These are phyloP conservation scores for Amorpha juglandis DNA, from an alignment of 2,888 invertebrate species.

Conservation along the genomic window DNA sequence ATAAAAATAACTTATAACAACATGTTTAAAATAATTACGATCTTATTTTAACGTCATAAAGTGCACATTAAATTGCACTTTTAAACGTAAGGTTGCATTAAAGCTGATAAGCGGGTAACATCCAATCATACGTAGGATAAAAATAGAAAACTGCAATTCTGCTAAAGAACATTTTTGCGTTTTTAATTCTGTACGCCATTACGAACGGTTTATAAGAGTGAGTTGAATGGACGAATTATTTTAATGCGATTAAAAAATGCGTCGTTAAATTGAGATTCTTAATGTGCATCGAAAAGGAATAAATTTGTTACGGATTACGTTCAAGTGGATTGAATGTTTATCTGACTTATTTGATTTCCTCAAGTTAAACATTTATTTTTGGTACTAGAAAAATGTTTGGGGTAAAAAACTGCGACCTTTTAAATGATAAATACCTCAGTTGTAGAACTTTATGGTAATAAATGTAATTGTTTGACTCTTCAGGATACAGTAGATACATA, in stretches of 20 bases:
- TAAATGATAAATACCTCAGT: too few species aligned
- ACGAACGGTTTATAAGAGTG: slow-evolving; percentile 39
- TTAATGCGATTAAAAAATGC: slow-evolving; percentile 45
- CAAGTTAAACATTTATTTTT: too few species aligned
- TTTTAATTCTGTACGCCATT: slow-evolving; percentile 36
- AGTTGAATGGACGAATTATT: slow-evolving; percentile 52
- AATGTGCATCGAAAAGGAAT: not conserved
- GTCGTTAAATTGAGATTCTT: slow-evolving; percentile 31
- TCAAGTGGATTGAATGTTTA: not conserved
- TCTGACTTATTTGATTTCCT: too few species aligned
- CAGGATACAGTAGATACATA: too few species aligned
- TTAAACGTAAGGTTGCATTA: slow-evolving; percentile 51
- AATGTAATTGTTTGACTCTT: too few species aligned
- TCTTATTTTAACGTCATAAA: slow-evolving; percentile 19
- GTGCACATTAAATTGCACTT: slow-evolving; percentile 19
- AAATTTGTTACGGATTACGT: not conserved
- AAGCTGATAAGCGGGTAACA: slow-evolving; percentile 52
- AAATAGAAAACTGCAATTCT: slow-evolving; percentile 40
- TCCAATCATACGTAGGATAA: slow-evolving; percentile 40
- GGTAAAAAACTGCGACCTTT: too few species aligned
- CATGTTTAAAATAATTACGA: slow-evolving; percentile 14
- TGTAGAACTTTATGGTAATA: too few species aligned
- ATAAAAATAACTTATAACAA: slow-evolving; percentile 22
- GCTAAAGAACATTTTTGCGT: slow-evolving; percentile 39
- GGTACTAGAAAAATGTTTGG: too few species aligned